These are phyloP conservation scores for Tribolium madens DNA, from an alignment of 1,140 invertebrate species.

Conservation along the genomic window DNA sequence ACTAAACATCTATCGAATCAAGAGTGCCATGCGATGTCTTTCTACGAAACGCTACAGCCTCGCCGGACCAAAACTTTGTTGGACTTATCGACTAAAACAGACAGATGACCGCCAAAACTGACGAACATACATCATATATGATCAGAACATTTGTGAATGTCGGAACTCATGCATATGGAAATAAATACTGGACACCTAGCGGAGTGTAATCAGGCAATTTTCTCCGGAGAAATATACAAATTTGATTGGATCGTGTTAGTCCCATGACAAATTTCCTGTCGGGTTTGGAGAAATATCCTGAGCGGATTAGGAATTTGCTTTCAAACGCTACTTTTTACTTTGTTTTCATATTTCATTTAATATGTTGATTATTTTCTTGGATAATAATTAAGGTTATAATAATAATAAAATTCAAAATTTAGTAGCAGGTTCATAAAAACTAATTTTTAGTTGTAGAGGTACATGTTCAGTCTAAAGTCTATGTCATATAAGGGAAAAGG, in stretches of 20 bases:
- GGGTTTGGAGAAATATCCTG: slow-evolving; percentile 3
- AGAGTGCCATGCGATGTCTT: slow-evolving; percentile 57
- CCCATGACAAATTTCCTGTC: slow-evolving; percentile 26
- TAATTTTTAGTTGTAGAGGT: too few relatives aligned
- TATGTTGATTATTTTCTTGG: too few relatives aligned
- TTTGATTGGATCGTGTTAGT: slow-evolving; percentile 60
- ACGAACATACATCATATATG: slow-evolving; percentile 57
- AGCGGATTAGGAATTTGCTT: background rate
- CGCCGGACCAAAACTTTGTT: slow-evolving; percentile 32
- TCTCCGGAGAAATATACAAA: slow-evolving; percentile 62
- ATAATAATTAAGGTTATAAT: too few relatives aligned
- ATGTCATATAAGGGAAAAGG: too few relatives aligned
- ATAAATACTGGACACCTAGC: slow-evolving; percentile 54
- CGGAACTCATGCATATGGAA: slow-evolving; percentile 63
- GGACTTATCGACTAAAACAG: slow-evolving; percentile 55
- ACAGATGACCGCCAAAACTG: slow-evolving; percentile 59
- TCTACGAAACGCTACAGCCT: slow-evolving; percentile 6
- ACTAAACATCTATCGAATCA: slow-evolving; percentile 55
- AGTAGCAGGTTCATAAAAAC: too few relatives aligned
- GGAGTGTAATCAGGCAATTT: slow-evolving; percentile 54
- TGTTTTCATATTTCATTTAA: too few relatives aligned
- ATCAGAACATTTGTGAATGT: slow-evolving; percentile 61
- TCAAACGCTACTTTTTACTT: background rate
- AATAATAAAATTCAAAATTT: too few relatives aligned
- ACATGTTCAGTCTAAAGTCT: too few relatives aligned